Percentiles rank a stretch among this genome's conserved stretches.
phyloP scores from a whole-genome alignment of 1,140 invertebrate genomes.

The Drosophila tsacasi region DNA sequence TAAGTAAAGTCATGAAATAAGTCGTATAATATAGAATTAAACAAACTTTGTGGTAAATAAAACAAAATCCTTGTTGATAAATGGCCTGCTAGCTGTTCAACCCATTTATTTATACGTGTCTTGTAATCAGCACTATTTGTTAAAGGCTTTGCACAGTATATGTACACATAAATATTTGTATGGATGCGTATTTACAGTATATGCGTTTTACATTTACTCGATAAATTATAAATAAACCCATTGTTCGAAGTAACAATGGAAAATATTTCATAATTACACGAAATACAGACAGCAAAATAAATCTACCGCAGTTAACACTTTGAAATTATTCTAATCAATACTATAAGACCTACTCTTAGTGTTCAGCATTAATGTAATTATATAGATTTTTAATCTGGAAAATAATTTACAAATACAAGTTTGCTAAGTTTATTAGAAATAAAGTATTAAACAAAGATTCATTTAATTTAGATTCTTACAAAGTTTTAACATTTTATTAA shows the following conservation, averaged over 20 bases:
- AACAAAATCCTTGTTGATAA: constrained; percentile 14
- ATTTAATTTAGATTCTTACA: too few relatives aligned
- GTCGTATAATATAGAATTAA: constrained; percentile 1
- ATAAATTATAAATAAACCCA: constrained; percentile 7
- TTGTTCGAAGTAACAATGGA: neutral
- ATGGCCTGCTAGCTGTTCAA: constrained; percentile 11
- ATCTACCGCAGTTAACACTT: neutral
- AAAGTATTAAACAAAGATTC: neutral
- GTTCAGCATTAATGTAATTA: neutral
- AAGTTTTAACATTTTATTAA: too few relatives aligned
- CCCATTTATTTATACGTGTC: constrained; percentile 3
- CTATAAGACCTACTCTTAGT: too few relatives aligned
- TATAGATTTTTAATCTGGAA: neutral
- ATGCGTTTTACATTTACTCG: neutral
- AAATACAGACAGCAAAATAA: neutral
- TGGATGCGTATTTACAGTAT: neutral
- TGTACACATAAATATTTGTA: neutral
- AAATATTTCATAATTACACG: neutral
- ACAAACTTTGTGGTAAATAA: neutral
- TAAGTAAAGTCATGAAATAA: constrained; percentile 5
- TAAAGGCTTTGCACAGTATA: constrained; percentile 4
- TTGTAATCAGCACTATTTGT: constrained; percentile 27
- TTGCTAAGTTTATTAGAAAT: neutral
- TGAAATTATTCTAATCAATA: too few relatives aligned
- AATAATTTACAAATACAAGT: too few relatives aligned